These are phyloP conservation scores for Oxytorus armatus DNA, from an alignment of 2,888 invertebrate species.

Conservation along the genomic window DNA sequence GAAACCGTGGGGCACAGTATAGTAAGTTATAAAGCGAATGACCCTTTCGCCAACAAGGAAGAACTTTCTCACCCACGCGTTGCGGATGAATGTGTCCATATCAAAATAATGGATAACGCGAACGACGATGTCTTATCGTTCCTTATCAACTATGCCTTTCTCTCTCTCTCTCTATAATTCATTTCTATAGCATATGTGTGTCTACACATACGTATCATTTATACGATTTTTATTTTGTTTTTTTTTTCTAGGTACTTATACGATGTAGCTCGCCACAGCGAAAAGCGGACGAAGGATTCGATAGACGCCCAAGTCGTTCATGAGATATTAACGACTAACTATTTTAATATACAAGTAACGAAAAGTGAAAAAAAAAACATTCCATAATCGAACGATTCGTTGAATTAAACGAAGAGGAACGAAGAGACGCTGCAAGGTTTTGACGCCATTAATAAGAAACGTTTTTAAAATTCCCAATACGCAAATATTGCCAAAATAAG, in stretches of 20 bases:
- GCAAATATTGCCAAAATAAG: conserved; percentile 18
- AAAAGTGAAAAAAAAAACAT: conserved; percentile 15
- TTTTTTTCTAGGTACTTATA: conserved; percentile 66
- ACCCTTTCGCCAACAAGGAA: conserved; percentile 36
- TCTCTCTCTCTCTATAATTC: conserved; percentile 23
- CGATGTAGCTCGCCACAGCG: conserved; percentile 72
- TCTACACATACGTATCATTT: neutral
- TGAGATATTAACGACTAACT: conserved; percentile 35
- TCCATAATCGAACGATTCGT: conserved; percentile 45
- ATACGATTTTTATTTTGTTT: conserved; percentile 8
- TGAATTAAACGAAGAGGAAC: conserved; percentile 19
- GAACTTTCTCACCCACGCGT: conserved; percentile 53
- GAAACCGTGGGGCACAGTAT: too few species aligned
- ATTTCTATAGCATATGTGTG: neutral
- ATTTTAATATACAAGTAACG: conserved; percentile 8
- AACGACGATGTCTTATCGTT: conserved; percentile 52
- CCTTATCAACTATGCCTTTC: conserved; percentile 43
- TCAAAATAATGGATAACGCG: conserved; percentile 40
- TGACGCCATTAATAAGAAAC: too few species aligned
- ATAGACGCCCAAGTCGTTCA: conserved; percentile 37
- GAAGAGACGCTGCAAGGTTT: too few species aligned
- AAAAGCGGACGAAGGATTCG: conserved; percentile 70
- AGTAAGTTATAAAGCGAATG: conserved; percentile 45
- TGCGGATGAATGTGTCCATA: conserved; percentile 57
- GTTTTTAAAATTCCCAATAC: conserved; percentile 35